A percentile compares a stretch with the other conserved stretches of the same genome.
These are phyloP conservation scores for Idaea straminata DNA, from an alignment of 2,888 invertebrate genomes.

Conservation along the genomic window DNA sequence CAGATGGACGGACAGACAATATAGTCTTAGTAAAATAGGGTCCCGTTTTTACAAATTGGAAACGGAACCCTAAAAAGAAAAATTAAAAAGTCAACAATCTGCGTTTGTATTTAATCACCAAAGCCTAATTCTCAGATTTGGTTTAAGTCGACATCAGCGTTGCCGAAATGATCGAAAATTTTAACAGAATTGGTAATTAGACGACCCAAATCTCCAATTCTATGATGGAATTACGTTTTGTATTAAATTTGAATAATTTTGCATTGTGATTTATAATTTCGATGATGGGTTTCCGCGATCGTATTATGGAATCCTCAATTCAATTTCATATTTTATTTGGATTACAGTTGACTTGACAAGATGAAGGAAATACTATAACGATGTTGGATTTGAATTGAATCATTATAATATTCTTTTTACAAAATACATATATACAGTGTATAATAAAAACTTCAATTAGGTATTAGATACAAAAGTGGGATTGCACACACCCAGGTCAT, in stretches of 20 bases:
- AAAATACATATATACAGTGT: too few relatives aligned
- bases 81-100: background rate
- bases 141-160: constrained; percentile 24
- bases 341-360: background rate
- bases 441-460: too few relatives aligned
- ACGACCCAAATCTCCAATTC: constrained; percentile 39
- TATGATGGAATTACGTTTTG: constrained; percentile 42
- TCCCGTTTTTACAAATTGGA: too few relatives aligned
- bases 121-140: constrained; percentile 16
- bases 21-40: too few relatives aligned
- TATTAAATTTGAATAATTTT: constrained; percentile 58
- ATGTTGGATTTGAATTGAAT: background rate
- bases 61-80: too few relatives aligned
- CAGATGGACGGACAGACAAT: too few relatives aligned
- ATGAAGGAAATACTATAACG: background rate
- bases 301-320: constrained; percentile 11
- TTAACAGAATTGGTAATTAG: constrained; percentile 43
- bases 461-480: too few relatives aligned
- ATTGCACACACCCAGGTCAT: too few relatives aligned
- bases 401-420: background rate
- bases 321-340: background rate
- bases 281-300: constrained; percentile 33
- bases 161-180: constrained; percentile 42
- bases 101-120: background rate
- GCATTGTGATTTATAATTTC: constrained; percentile 43